Base-by-base conservation (phyloP, 1,140 invertebrate genomes). In the Zaprionus capensis region DNA sequence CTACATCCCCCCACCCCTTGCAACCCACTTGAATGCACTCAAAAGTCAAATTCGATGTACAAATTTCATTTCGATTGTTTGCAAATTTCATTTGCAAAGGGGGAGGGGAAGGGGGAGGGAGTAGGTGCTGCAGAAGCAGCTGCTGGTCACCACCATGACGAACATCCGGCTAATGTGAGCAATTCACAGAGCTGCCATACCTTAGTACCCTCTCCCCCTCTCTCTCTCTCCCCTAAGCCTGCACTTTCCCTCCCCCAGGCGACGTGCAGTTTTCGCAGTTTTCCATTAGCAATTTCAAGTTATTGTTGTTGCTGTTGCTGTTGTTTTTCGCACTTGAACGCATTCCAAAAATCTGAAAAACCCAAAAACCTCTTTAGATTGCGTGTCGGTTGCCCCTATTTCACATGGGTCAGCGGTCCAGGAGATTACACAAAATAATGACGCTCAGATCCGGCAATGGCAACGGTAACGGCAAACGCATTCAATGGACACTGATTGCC, bases 361-460 rank as follows among this genome's bases (percentile, higher is more conserved):
- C 49, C 49, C 53, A 41, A 70, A 75, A 79, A 64, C 34, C 34
- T 64, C 56, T 67, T 62, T 59, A 24, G 56, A 55, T 82, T 81
- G 85, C 85, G 78, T 90, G 85, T 82, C 63, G 80, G 78, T 59
- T 73, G 86, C 85, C 85, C 86, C 85, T 88, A 88, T 90, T 90
- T 88, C 84, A 90, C 84, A 88, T 90, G 81, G 81, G 78, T 81
- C 82, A 81, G 62, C 81, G 71, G 38, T 78, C 53, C 63, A 55
- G 46, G 58, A 69, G 68, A 85, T 87, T 88, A 90, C 72, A 81
- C 66, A 76, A 73, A 88, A 88, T 88, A 88, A 88, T 88, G 84
- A 79, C 81, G 85, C 83, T 81, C 76, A 87, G 88, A 87, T 87
- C 83, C 84, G 83, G 83, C 77, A 77, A 68, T 22, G 72, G 66